phyloP scores from a whole-genome alignment of 1,140 invertebrate species.

The Lasioglossum baleicum region DNA sequence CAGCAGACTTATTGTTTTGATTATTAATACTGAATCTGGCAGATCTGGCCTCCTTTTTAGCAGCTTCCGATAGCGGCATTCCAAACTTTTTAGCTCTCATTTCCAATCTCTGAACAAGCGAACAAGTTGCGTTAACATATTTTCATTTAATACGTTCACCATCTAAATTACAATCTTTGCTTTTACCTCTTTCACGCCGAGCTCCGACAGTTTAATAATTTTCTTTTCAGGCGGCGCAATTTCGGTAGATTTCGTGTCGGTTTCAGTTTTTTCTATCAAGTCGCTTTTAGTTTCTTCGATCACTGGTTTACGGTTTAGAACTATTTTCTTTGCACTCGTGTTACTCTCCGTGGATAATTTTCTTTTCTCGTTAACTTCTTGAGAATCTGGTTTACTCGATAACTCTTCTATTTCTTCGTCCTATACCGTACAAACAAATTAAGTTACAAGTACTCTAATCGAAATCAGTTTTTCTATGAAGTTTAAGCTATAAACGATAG shows the following conservation, averaged over 20 bases:
- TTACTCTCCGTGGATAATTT: slow-evolving; percentile 72
- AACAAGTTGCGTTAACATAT: slow-evolving; percentile 29
- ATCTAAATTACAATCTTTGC: neutral
- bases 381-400: slow-evolving; percentile 72
- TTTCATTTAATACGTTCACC: neutral
- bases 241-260: slow-evolving; percentile 53
- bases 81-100: slow-evolving; percentile 91
- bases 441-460: neutral
- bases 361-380: slow-evolving; percentile 69
- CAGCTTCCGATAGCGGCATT: slow-evolving; percentile 81
- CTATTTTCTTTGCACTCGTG: slow-evolving; percentile 81
- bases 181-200: slow-evolving; percentile 84
- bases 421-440: slow-evolving; percentile 49
- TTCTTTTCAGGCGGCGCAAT: slow-evolving; percentile 74
- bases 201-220: slow-evolving; percentile 82
- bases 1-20: slow-evolving; percentile 70
- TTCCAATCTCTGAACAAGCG: slow-evolving; percentile 82
- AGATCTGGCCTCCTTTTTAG: slow-evolving; percentile 85
- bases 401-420: slow-evolving; percentile 78
- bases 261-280: slow-evolving; percentile 61
- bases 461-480: neutral
- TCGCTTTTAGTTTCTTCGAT: slow-evolving; percentile 76
- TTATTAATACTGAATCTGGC: slow-evolving; percentile 82
- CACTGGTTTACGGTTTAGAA: slow-evolving; percentile 85
- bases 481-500: neutral